These are phyloP conservation scores for Hypomesus transpacificus DNA, from an alignment of 2,113 vertebrate species.

Conservation along the genomic window DNA sequence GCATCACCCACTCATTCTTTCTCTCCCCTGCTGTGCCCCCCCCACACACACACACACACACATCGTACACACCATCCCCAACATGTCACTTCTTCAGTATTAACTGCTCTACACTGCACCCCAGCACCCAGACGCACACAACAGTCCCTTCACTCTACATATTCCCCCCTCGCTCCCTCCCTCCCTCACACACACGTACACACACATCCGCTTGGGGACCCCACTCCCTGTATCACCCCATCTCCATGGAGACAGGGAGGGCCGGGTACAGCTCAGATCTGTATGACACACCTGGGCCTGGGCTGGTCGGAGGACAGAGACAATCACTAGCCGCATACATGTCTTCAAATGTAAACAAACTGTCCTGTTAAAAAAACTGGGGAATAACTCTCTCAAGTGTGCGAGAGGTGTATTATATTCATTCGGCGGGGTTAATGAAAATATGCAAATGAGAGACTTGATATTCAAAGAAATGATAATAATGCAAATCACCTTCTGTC, in stretches of 20 bases:
- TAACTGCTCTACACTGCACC: too few species aligned
- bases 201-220: too few species aligned
- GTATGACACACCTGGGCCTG: neutral
- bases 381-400: constrained; percentile 14
- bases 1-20: neutral
- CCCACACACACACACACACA: neutral
- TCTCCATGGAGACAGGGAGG: neutral
- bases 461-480: constrained; percentile 32
- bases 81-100: too few species aligned
- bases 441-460: constrained; percentile 43
- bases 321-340: neutral
- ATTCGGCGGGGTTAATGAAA: constrained; percentile 46
- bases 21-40: neutral
- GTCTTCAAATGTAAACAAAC: neutral
- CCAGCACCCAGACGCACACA: too few species aligned
- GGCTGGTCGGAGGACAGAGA: neutral
- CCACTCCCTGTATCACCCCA: neutral
- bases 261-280: neutral
- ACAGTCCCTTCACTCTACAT: neutral
- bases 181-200: too few species aligned
- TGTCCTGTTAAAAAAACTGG: neutral
- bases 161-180: neutral
- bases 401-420: constrained; percentile 38
- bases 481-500: constrained; percentile 29
- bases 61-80: too few species aligned